Evolutionary conservation across 2,888 invertebrate genomes (phyloP), one percentile per base, ranked within the genome.

Genomic region (Notodonta ziczac): DNA sequence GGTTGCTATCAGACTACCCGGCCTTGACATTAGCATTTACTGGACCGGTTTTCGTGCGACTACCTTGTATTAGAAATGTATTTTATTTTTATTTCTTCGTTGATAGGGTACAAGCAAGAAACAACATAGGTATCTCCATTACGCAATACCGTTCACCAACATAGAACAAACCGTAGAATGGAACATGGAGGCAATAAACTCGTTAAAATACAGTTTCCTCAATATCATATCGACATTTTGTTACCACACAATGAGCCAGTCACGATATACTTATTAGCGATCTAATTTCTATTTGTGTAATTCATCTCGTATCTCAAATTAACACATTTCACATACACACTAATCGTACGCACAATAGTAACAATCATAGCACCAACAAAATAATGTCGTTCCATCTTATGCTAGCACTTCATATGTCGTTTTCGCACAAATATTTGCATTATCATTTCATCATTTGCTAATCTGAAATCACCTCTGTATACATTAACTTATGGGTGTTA

Each of bases 191-290:
- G 9, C 44, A 44, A 44, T 44, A 44, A 44, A 10, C 44, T 44
- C 46, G 1, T n/a, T 46, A 46, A n/a, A 46, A 46, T 3, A 4
- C 4, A 7, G n/a, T 46, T 13, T n/a, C 46, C 7, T 46, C n/a
- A 46, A 46, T 46, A 46, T n/a, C 46, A 46, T 42, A 42, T 42
- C 42, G 42, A 46, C n/a, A 46, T 46, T n/a, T 44, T 46, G 7
- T 1, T n/a, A 46, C 4, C 46, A 46, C 64, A 58, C 62, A 70
- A 72, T 69, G 69, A 69, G 60, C 42, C 69, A 57, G 32, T 60
- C 63, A 60, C 67, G 59, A 60, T n/a, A 14, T 35, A 32, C 57
- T 48, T 53, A 57, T 12, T 52, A 32, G 8, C 50, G 16, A 52
- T 6, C 32, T 32, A 32, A 13, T 32, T 52, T 6, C 10, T 52